These are phyloP conservation scores for Cephus sareptanus DNA, from an alignment of 2,888 invertebrate species.

Conservation along the genomic window DNA sequence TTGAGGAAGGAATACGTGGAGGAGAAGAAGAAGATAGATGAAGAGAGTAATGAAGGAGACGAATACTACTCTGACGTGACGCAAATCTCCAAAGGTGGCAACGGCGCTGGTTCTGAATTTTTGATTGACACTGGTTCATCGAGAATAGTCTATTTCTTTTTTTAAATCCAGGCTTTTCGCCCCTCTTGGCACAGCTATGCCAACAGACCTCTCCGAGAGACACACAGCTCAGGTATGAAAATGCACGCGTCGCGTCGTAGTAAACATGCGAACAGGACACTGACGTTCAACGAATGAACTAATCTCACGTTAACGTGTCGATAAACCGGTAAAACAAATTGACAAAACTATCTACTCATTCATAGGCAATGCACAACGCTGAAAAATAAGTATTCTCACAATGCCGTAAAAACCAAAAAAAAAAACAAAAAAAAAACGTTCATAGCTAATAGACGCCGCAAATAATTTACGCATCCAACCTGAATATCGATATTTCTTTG, in stretches of 20 bases:
- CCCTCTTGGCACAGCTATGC: neutral
- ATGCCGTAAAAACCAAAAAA: neutral
- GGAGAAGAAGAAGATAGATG: neutral
- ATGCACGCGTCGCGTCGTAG: neutral
- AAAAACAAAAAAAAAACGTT: neutral
- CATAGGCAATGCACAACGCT: neutral
- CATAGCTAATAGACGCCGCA: neutral
- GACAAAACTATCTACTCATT: neutral
- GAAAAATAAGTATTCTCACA: neutral
- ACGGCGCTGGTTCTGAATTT: conserved; percentile 6
- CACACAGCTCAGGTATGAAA: neutral
- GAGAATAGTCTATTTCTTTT: neutral
- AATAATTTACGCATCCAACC: neutral
- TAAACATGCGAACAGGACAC: neutral
- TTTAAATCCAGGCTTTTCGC: neutral
- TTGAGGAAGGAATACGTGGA: neutral
- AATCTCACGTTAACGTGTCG: neutral
- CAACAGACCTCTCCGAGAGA: neutral
- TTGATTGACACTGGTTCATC: neutral
- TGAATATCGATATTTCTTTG: neutral
- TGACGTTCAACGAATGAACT: neutral
- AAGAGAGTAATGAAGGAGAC: conserved; percentile 12
- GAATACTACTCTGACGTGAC: conserved; percentile 35
- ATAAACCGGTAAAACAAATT: neutral
- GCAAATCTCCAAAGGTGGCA: conserved; percentile 40